Evolutionary conservation across 2,888 invertebrate genomes (phyloP).

Genomic region (Homarus gammarus): DNA sequence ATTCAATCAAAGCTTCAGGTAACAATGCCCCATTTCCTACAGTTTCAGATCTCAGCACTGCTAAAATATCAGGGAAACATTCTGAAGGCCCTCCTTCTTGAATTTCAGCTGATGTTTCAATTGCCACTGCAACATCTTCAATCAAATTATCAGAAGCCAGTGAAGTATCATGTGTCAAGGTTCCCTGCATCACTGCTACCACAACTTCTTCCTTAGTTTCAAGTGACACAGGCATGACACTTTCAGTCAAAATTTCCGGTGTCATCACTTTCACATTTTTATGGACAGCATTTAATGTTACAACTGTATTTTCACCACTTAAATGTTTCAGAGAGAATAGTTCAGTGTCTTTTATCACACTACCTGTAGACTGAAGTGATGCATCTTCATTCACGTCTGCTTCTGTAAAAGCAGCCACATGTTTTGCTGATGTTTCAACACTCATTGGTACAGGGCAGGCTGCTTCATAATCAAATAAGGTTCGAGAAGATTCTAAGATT

Average conservation of each 20-base stretch:
- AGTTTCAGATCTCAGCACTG: too few species aligned
- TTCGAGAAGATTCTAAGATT: not conserved
- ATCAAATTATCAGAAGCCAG: not conserved
- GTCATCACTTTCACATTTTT: not conserved
- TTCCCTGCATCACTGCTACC: not conserved
- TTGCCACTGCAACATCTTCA: not conserved
- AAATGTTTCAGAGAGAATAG: not conserved
- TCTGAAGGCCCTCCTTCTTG: not conserved
- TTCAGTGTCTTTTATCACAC: not conserved
- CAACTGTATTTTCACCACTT: not conserved
- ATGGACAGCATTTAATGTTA: not conserved
- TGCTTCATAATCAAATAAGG: not conserved
- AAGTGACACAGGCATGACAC: not conserved
- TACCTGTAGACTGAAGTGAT: not conserved
- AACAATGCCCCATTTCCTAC: too few species aligned
- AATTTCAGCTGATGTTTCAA: not conserved
- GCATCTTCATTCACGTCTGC: not conserved
- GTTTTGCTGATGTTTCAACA: not conserved
- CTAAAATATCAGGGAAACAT: too few species aligned
- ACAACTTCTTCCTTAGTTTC: slow-evolving; percentile 2
- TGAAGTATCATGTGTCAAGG: too few species aligned
- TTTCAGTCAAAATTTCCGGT: not conserved
- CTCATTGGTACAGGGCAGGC: not conserved
- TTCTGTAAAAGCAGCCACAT: slow-evolving; percentile 9
- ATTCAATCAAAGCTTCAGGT: not conserved